Conservation (phyloP, 64 coral and sea anemone species). For the Orbicella faveolata region DNA sequence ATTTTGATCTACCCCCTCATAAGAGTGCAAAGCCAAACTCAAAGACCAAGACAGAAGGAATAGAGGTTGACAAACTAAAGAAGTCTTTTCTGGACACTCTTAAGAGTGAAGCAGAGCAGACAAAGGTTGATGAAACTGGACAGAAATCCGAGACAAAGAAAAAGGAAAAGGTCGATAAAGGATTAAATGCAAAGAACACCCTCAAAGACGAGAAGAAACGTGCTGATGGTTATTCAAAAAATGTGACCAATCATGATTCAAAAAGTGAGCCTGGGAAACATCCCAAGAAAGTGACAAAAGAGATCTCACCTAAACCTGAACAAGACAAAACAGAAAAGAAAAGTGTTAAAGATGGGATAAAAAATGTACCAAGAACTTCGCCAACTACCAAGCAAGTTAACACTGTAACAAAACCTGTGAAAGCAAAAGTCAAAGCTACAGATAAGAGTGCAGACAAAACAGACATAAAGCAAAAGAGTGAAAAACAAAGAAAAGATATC, state of each 20-base stretch:
- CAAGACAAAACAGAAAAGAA: conserved; percentile 14
- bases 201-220: background rate
- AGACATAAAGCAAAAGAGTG: background rate
- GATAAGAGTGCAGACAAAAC: conserved; percentile 1
- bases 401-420: background rate
- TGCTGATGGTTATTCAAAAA: background rate
- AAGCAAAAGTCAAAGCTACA: conserved; percentile 10
- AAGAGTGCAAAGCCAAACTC: background rate
- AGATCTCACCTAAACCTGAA: background rate
- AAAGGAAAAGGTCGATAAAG: conserved; percentile 4
- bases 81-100: conserved; percentile 35
- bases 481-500: conserved; percentile 18
- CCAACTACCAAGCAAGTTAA: background rate
- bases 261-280: conserved; percentile 4
- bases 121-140: background rate
- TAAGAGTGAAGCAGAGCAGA: conserved; percentile 14
- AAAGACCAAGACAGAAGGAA: background rate
- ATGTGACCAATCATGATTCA: background rate
- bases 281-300: conserved; percentile 7
- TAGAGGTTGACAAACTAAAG: conserved; percentile 20
- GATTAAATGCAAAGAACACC: background rate
- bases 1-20: conserved; percentile 26
- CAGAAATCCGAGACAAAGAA: conserved; percentile 13
- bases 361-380: background rate
- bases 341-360: background rate